These are phyloP conservation scores for Saxidomus purpurata DNA, from an alignment of 1,140 invertebrate genomes.

Conservation along the genomic window DNA sequence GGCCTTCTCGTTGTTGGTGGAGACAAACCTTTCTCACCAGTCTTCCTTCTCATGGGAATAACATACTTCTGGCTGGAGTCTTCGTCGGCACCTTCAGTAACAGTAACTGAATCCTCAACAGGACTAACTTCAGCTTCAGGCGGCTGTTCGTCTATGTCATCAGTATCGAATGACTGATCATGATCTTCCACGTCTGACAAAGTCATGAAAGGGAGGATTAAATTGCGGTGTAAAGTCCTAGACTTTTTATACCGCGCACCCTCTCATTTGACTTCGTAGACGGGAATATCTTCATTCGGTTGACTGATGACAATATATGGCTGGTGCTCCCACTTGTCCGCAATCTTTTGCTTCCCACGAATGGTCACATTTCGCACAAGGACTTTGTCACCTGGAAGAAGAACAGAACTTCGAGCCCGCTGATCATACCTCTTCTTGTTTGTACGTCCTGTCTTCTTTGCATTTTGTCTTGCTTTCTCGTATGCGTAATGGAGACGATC, in stretches of 20 bases:
- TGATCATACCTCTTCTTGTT: conserved; percentile 5
- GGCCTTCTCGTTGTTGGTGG: too few species aligned
- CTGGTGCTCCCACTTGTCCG: neutral
- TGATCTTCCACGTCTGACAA: too few species aligned
- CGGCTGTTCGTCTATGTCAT: too few species aligned
- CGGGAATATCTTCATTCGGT: neutral
- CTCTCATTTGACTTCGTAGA: neutral
- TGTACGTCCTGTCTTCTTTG: neutral
- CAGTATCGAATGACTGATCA: too few species aligned
- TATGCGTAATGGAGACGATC: neutral
- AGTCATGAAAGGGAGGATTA: too few species aligned
- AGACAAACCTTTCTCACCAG: too few species aligned
- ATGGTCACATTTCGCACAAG: neutral
- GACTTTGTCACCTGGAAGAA: neutral
- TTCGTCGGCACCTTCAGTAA: too few species aligned
- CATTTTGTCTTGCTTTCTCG: neutral
- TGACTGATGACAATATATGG: neutral
- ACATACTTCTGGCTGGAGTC: too few species aligned
- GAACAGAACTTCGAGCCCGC: neutral
- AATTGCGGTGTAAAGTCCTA: too few species aligned
- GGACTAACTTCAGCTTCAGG: too few species aligned
- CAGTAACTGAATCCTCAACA: too few species aligned
- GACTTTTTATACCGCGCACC: neutral
- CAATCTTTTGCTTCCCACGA: conserved; percentile 14
- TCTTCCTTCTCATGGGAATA: too few species aligned